These are phyloP conservation scores for Sceloporus undulatus DNA, from an alignment of 2,113 vertebrate genomes.

Conservation along the genomic window DNA sequence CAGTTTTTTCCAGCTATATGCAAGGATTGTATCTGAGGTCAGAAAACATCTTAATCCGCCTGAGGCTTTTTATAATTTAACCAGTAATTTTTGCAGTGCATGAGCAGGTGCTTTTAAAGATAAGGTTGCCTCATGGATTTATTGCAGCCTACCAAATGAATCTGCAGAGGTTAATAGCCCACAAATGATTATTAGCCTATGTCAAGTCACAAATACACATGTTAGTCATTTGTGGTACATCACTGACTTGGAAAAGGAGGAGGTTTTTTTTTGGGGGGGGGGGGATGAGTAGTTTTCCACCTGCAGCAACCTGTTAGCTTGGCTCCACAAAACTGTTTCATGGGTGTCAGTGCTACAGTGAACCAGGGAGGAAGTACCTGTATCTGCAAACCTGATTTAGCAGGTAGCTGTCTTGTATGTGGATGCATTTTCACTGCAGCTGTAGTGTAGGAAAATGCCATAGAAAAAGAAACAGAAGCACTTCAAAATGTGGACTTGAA, in stretches of 20 bases:
- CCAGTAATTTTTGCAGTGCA: not conserved
- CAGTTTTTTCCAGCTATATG: not conserved
- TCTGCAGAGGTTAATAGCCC: not conserved
- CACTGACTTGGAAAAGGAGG: too few species aligned
- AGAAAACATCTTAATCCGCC: not conserved
- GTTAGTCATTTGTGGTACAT: not conserved
- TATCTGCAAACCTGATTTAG: not conserved
- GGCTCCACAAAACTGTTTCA: not conserved
- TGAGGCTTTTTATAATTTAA: not conserved
- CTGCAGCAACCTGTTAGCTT: not conserved
- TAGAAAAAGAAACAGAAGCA: not conserved
- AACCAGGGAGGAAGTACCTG: not conserved
- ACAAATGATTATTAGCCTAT: constrained; percentile 7
- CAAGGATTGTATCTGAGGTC: not conserved
- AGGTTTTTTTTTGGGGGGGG: too few species aligned
- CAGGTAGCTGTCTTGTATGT: not conserved
- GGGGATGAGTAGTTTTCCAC: not conserved
- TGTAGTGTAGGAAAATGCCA: too few species aligned
- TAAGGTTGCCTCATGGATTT: not conserved
- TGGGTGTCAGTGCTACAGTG: not conserved
- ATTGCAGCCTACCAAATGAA: not conserved
- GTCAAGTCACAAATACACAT: not conserved
- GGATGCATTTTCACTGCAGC: not conserved
- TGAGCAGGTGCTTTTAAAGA: not conserved
- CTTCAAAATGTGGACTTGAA: not conserved